Evolutionary conservation across 2,113 vertebrate species (phyloP).

Genomic region (Eidolon helvum): DNA sequence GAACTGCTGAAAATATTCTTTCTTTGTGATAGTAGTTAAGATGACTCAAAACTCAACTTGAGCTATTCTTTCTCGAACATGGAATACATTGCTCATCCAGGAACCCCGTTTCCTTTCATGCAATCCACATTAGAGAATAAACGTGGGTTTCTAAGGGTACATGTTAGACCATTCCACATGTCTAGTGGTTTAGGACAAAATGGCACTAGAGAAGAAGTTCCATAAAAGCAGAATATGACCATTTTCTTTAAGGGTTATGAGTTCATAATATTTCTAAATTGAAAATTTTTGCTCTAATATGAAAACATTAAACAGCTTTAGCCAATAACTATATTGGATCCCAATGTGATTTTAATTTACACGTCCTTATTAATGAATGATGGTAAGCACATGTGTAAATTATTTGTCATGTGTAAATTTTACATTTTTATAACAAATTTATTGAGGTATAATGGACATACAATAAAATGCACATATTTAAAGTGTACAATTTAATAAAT

Average conservation of each 20-base stretch:
- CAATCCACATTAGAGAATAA: not conserved
- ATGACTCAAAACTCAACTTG: not conserved
- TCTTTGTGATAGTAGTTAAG: conserved; percentile 15
- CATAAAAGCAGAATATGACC: not conserved
- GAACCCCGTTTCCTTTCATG: not conserved
- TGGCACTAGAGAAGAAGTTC: not conserved
- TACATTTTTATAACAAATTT: not conserved
- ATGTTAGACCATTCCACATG: not conserved
- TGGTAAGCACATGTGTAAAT: not conserved
- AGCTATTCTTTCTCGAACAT: conserved; percentile 13
- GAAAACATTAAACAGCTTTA: not conserved
- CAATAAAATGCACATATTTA: not conserved
- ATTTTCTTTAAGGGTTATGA: not conserved
- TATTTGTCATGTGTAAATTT: not conserved
- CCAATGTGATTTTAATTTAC: not conserved
- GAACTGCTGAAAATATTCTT: conserved; percentile 1
- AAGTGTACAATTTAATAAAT: not conserved
- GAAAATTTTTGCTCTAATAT: not conserved
- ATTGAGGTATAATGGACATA: not conserved
- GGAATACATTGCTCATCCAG: not conserved
- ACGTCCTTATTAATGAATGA: not conserved
- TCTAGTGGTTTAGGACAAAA: not conserved
- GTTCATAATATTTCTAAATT: conserved; percentile 9
- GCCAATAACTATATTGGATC: not conserved
- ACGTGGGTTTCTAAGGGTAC: not conserved